Evolutionary conservation across 2,797 vertebrate species (phyloP).

Genomic region (Argentina silus): DNA sequence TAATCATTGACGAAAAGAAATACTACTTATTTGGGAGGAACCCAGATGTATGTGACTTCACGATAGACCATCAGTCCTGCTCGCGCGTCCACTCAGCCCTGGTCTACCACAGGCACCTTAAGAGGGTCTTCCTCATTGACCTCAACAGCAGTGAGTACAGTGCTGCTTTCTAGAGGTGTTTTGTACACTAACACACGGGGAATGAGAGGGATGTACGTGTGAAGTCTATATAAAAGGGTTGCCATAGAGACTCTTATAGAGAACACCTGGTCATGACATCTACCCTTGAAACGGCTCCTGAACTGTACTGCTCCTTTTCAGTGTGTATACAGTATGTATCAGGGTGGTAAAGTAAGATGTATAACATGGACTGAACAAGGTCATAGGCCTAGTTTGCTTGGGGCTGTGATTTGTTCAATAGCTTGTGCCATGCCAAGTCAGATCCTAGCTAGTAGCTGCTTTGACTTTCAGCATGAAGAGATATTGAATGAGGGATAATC

Average conservation of each 20-base stretch:
- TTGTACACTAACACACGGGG: too few relatives aligned
- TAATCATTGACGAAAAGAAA: conserved; percentile 92
- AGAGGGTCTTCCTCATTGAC: conserved; percentile 89
- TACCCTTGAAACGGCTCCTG: too few relatives aligned
- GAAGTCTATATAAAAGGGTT: too few relatives aligned
- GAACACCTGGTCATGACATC: too few relatives aligned
- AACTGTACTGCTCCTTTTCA: too few relatives aligned
- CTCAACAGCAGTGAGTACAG: conserved; percentile 89
- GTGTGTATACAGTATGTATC: too few relatives aligned
- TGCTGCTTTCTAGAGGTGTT: background rate
- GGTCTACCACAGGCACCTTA: conserved; percentile 89
- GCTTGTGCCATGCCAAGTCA: background rate
- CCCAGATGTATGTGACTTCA: conserved; percentile 88
- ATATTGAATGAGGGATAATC: background rate
- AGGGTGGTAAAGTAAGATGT: too few relatives aligned
- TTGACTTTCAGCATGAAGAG: background rate
- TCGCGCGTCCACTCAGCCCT: conserved; percentile 88
- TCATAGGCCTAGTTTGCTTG: too few relatives aligned
- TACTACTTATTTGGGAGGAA: conserved; percentile 92
- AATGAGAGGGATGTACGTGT: too few relatives aligned
- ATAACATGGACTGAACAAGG: too few relatives aligned
- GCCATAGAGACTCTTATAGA: too few relatives aligned
- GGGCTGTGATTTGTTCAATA: background rate
- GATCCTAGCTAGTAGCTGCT: background rate
- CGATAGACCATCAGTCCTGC: conserved; percentile 90